These are phyloP conservation scores for Drosophila lacicola DNA, from an alignment of 2,888 invertebrate genomes.

Conservation along the genomic window DNA sequence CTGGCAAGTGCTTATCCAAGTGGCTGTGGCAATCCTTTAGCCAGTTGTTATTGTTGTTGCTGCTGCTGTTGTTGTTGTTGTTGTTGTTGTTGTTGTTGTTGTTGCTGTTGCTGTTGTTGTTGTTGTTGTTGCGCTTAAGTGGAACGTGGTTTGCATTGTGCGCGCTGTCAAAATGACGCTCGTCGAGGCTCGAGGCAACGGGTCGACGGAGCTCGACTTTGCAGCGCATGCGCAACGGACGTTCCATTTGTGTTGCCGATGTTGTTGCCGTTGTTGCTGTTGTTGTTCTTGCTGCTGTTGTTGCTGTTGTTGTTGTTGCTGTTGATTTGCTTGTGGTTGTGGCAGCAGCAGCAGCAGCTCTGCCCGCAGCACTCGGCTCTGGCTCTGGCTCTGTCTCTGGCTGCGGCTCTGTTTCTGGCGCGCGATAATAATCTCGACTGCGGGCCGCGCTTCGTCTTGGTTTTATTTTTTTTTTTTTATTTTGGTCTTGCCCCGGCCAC, in stretches of 20 bases:
- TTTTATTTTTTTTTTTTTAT: constrained; percentile 11
- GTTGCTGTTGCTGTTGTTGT: constrained; percentile 28
- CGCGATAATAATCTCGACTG: constrained; percentile 83
- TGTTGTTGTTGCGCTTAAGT: constrained; percentile 69
- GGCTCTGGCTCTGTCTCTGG: constrained; percentile 18
- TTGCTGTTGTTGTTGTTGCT: constrained; percentile 16
- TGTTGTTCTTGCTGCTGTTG: constrained; percentile 28
- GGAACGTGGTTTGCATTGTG: constrained; percentile 81
- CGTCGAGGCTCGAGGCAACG: constrained; percentile 55
- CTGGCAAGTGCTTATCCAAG: constrained; percentile 79
- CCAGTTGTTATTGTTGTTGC: constrained; percentile 46
- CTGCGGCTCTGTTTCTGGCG: constrained; percentile 73
- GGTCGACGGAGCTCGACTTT: constrained; percentile 37
- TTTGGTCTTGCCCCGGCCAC: background rate
- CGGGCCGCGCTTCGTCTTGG: constrained; percentile 48
- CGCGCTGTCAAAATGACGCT: constrained; percentile 83
- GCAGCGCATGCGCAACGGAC: constrained; percentile 67
- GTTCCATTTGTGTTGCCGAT: constrained; percentile 33
- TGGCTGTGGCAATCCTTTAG: constrained; percentile 74
- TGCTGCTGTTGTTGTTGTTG: constrained; percentile 41
- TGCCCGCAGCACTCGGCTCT: constrained; percentile 10
- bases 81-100: constrained; percentile 34
- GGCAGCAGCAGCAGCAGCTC: constrained; percentile 18
- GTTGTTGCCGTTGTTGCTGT: constrained; percentile 22
- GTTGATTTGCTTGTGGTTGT: constrained; percentile 23